Conservation (phyloP, 2,888 invertebrate species). For the Cistogaster globosa region DNA sequence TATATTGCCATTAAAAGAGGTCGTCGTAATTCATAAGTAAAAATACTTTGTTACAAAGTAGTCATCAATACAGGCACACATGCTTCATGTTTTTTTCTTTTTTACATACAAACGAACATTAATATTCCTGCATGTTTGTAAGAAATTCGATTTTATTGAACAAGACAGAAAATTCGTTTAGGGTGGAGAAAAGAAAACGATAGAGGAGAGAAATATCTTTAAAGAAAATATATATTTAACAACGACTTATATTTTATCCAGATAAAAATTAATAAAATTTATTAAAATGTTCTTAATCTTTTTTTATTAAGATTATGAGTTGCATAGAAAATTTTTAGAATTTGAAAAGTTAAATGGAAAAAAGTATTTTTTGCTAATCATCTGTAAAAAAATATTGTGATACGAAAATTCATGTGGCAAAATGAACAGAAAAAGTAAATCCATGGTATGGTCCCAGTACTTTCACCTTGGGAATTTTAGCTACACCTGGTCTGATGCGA, state of each 20-base stretch:
- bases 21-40: slow-evolving; percentile 67
- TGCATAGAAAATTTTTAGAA: too few relatives aligned
- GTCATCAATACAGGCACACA: slow-evolving; percentile 42
- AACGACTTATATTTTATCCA: not conserved
- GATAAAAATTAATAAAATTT: not conserved
- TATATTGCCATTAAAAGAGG: slow-evolving; percentile 30
- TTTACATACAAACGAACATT: not conserved
- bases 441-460: too few relatives aligned
- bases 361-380: too few relatives aligned
- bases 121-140: slow-evolving; percentile 18
- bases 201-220: slow-evolving; percentile 21
- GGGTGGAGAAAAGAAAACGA: not conserved
- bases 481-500: too few relatives aligned
- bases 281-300: not conserved
- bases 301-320: too few relatives aligned
- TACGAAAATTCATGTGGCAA: not conserved
- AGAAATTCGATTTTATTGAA: slow-evolving; percentile 66
- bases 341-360: too few relatives aligned
- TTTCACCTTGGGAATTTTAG: too few relatives aligned
- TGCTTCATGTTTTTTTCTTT: not conserved
- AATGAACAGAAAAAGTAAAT: too few relatives aligned
- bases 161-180: slow-evolving; percentile 54
- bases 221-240: slow-evolving; percentile 17
- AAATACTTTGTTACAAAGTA: slow-evolving; percentile 58
- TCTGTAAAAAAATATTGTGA: not conserved